Percentiles rank a stretch among this genome's conserved stretches.
Evolutionary conservation across 2,888 invertebrate genomes (phyloP).

Genomic region (Papilio demoleus): DNA sequence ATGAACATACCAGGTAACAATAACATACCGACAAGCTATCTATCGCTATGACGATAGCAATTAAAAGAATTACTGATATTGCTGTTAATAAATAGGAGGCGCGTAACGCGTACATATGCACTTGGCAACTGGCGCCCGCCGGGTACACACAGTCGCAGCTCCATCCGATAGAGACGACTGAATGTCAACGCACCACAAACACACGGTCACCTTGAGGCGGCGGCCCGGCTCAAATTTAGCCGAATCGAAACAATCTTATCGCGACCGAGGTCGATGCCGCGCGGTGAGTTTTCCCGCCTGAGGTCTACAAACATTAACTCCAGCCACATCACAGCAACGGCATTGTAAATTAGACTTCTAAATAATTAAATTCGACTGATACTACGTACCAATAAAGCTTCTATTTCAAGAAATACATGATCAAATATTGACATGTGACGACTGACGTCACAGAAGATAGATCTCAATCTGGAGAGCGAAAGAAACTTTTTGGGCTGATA

Average conservation of each 20-base stretch:
- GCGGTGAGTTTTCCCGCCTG: conserved; percentile 3
- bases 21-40: too few species aligned
- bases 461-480: too few species aligned
- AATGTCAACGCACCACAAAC: conserved; percentile 75
- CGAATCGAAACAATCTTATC: conserved; percentile 67
- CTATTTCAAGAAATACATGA: too few species aligned
- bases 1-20: too few species aligned
- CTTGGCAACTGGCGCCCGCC: conserved; percentile 51
- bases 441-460: too few species aligned
- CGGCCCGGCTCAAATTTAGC: conserved; percentile 64
- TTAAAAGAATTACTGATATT: too few species aligned
- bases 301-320: conserved; percentile 9
- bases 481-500: too few species aligned
- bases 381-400: neutral
- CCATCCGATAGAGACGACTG: conserved; percentile 74
- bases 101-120: conserved; percentile 38
- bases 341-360: neutral
- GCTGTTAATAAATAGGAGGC: too few species aligned
- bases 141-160: conserved; percentile 59
- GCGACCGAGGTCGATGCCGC: conserved; percentile 43
- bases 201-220: conserved; percentile 74
- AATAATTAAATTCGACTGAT: neutral
- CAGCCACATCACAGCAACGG: neutral
- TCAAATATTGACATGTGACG: too few species aligned
- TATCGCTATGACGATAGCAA: too few species aligned